These are phyloP conservation scores for Galerucella pusilla DNA, from an alignment of 2,888 invertebrate genomes.

Conservation along the genomic window DNA sequence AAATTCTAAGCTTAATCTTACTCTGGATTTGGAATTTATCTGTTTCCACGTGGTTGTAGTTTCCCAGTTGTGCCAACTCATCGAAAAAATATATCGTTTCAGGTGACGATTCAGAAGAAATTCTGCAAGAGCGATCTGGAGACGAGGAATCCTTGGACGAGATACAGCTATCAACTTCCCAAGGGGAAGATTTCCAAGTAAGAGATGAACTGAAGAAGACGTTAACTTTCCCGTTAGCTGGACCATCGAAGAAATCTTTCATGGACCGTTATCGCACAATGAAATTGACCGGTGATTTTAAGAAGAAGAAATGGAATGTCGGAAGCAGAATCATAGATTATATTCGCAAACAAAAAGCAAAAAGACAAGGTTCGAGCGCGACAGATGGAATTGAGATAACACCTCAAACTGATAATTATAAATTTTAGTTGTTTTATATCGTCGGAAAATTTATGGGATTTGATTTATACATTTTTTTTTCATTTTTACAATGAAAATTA, in stretches of 20 bases:
- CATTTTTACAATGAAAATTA: background rate
- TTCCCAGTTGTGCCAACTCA: background rate
- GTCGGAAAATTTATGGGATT: conserved; percentile 4
- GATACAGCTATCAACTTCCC: conserved; percentile 38
- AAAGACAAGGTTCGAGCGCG: conserved; percentile 40
- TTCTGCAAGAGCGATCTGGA: conserved; percentile 35
- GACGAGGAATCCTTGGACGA: conserved; percentile 47
- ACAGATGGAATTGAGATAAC: conserved; percentile 37
- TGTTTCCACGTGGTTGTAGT: background rate
- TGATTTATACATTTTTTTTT: background rate
- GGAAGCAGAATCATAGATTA: conserved; percentile 53
- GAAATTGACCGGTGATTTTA: conserved; percentile 44
- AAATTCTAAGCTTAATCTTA: no score
- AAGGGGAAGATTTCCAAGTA: conserved; percentile 21
- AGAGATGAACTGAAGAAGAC: conserved; percentile 44
- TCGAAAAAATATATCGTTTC: background rate
- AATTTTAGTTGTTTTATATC: conserved; percentile 8
- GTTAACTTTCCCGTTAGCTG: conserved; percentile 52
- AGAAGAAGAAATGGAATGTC: conserved; percentile 56
- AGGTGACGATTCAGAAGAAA: conserved; percentile 39
- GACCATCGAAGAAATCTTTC: conserved; percentile 46
- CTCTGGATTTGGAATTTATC: no score
- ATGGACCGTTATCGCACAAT: conserved; percentile 48
- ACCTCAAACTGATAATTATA: conserved; percentile 29
- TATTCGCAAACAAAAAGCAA: conserved; percentile 48